phyloP scores from a whole-genome alignment of 2,888 invertebrate genomes.

The Pheosia tremula region DNA sequence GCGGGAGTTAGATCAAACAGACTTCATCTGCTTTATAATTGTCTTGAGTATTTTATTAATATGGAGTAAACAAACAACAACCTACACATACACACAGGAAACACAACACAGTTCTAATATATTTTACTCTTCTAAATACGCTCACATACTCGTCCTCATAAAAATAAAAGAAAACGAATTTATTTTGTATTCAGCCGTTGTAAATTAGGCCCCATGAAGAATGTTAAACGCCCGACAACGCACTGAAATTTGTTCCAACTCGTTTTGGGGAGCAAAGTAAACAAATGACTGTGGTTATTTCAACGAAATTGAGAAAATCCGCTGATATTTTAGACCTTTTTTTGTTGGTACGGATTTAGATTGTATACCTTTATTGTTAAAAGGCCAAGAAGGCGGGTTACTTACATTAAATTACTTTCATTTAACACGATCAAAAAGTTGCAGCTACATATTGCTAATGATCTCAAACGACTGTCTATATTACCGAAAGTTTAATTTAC shows the following conservation, averaged over 20 bases:
- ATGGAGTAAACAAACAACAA: neutral
- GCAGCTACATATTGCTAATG: no score
- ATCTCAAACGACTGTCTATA: no score
- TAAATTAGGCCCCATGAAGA: conserved; percentile 54
- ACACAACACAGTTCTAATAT: neutral
- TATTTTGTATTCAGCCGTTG: conserved; percentile 47
- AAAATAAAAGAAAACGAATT: conserved; percentile 45
- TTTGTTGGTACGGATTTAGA: conserved; percentile 3
- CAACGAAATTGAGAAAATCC: conserved; percentile 60
- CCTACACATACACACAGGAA: neutral
- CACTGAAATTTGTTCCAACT: conserved; percentile 64
- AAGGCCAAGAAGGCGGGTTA: neutral
- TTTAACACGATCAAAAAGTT: no score
- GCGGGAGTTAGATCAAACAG: no score
- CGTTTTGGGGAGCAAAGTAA: conserved; percentile 53
- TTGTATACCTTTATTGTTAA: neutral
- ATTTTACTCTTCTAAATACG: conserved; percentile 24
- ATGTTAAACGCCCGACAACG: conserved; percentile 62
- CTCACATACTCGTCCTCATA: conserved; percentile 35
- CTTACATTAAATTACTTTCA: no score
- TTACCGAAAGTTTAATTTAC: no score
- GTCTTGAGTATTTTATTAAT: no score
- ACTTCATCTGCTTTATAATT: no score
- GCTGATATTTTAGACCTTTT: conserved; percentile 29
- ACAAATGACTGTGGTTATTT: conserved; percentile 73